These are phyloP conservation scores for Otolemur crassicaudatus DNA, from an alignment of 2,797 vertebrate species.

Conservation along the genomic window DNA sequence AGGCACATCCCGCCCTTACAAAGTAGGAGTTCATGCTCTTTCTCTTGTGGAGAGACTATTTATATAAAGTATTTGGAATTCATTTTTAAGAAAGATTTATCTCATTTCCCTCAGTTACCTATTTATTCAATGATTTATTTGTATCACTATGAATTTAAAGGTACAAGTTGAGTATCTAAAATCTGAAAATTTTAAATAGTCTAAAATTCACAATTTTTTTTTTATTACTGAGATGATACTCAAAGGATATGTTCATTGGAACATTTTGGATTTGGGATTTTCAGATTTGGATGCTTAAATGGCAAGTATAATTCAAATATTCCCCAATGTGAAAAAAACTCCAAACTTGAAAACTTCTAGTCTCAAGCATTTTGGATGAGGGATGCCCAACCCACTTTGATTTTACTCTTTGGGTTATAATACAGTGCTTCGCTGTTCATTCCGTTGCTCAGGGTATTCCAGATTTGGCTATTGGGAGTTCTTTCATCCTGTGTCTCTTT, in stretches of 20 bases:
- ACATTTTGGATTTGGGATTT: not conserved
- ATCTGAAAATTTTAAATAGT: not conserved
- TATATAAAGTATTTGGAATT: not conserved
- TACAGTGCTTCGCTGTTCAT: not conserved
- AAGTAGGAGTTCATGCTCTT: not conserved
- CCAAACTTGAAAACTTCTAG: not conserved
- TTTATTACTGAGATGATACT: not conserved
- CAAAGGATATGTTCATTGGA: not conserved
- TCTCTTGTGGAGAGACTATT: not conserved
- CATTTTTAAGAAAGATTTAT: not conserved
- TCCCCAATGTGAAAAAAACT: not conserved
- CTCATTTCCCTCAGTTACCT: not conserved
- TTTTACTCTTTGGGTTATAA: not conserved
- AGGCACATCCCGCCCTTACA: not conserved
- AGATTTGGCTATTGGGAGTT: not conserved
- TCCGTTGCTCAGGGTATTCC: not conserved
- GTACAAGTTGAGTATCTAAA: not conserved
- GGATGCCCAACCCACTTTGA: not conserved
- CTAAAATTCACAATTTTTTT: too few species aligned
- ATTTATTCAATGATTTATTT: not conserved
- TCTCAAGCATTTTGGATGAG: not conserved
- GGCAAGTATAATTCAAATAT: not conserved
- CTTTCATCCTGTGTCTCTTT: not conserved
- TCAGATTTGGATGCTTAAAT: not conserved
- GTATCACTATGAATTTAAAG: not conserved